Percentiles rank a stretch among this genome's conserved stretches.
Conservation (phyloP, 2,888 invertebrate species). For the Cryptosula pallasiana region DNA sequence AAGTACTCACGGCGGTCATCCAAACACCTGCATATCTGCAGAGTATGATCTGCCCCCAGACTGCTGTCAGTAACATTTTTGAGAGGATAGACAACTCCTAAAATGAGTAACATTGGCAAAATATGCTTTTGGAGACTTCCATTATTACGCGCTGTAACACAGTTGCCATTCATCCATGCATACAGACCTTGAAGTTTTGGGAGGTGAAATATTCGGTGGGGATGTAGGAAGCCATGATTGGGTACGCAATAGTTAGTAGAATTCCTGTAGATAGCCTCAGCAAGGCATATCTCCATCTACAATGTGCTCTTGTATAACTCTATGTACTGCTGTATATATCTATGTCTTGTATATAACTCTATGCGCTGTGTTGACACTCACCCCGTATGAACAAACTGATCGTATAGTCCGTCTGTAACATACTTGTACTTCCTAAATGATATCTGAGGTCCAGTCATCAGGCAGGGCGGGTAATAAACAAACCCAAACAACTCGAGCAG, state of each 20-base stretch:
- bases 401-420: background rate
- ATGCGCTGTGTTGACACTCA: no score
- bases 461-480: constrained; percentile 81
- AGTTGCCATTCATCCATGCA: no score
- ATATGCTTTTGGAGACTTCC: no score
- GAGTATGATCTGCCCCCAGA: constrained; percentile 78
- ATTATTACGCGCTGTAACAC: no score
- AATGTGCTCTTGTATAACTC: no score
- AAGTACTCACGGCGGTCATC: constrained; percentile 65
- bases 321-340: no score
- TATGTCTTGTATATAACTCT: no score
- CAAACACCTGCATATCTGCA: constrained; percentile 92
- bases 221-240: constrained; percentile 60
- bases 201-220: constrained; percentile 69
- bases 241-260: constrained; percentile 68
- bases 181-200: constrained; percentile 54
- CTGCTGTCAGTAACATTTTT: constrained; percentile 55
- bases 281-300: constrained; percentile 59
- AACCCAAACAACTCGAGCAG: constrained; percentile 76
- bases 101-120: no score
- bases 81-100: no score
- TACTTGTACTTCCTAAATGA: background rate
- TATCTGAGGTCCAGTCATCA: constrained; percentile 85
- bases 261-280: constrained; percentile 65
- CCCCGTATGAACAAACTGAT: background rate